phyloP scores from a whole-genome alignment of 2,797 vertebrate genomes.

The Todus mexicanus region DNA sequence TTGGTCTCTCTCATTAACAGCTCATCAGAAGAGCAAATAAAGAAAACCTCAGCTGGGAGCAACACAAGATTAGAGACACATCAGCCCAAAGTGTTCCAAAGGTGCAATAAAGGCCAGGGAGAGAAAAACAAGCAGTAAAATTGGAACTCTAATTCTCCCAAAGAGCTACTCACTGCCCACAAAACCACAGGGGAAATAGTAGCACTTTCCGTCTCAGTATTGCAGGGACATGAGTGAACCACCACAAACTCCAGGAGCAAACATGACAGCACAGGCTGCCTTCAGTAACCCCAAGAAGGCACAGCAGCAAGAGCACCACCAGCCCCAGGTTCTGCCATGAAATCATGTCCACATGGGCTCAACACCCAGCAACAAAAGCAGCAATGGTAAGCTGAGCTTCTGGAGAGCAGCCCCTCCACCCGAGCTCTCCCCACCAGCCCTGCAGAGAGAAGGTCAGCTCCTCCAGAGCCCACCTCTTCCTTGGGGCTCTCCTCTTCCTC shows the following conservation, averaged over 20 bases:
- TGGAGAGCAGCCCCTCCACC: not conserved
- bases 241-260: not conserved
- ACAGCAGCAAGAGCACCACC: not conserved
- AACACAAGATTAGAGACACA: not conserved
- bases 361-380: not conserved
- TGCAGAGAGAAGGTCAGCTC: not conserved
- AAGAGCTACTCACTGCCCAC: not conserved
- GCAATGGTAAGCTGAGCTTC: not conserved
- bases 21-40: not conserved
- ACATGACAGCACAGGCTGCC: not conserved
- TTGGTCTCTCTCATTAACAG: not conserved
- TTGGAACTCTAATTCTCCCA: not conserved
- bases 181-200: not conserved
- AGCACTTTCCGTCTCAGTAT: not conserved
- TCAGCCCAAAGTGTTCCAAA: not conserved
- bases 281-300: not conserved
- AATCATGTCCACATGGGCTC: rapidly evolving
- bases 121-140: not conserved
- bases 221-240: not conserved
- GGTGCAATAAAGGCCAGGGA: not conserved
- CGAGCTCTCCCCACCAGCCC: not conserved
- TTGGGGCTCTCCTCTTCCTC: conserved; percentile 64
- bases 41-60: not conserved
- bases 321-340: not conserved
- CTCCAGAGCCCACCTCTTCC: conserved; percentile 1